Percentiles rank a stretch among this genome's conserved stretches.
These are phyloP conservation scores for Drosophila pallidifrons DNA, from an alignment of 1,140 invertebrate genomes.

Conservation along the genomic window DNA sequence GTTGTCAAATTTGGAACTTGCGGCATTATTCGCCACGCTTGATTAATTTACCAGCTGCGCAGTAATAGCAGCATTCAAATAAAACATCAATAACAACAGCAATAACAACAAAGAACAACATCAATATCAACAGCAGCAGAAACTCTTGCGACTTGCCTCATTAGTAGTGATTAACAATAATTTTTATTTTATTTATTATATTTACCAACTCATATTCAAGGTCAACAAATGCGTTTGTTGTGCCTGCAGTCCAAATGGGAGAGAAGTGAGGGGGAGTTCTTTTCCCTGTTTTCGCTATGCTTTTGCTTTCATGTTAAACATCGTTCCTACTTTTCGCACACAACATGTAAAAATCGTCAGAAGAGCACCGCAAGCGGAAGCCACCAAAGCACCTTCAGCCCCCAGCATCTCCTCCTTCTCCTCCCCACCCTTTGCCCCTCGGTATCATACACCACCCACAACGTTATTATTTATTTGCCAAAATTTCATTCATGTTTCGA, in stretches of 20 bases:
- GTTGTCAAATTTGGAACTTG: slow-evolving; percentile 63
- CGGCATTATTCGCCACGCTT: slow-evolving; percentile 62
- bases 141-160: slow-evolving; percentile 51
- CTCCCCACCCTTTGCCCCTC: not conserved
- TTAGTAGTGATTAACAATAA: slow-evolving; percentile 75
- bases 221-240: slow-evolving; percentile 74
- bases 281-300: slow-evolving; percentile 14
- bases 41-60: slow-evolving; percentile 79
- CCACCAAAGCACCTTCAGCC: not conserved
- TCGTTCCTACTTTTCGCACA: slow-evolving; percentile 27
- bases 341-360: slow-evolving; percentile 34
- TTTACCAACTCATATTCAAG: slow-evolving; percentile 67
- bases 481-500: slow-evolving; percentile 77
- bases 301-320: slow-evolving; percentile 42
- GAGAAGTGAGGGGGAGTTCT: not conserved
- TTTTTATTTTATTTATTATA: slow-evolving; percentile 51
- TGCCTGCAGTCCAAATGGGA: slow-evolving; percentile 12
- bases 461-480: slow-evolving; percentile 74
- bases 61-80: slow-evolving; percentile 60
- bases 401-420: too few relatives aligned
- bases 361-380: slow-evolving; percentile 28
- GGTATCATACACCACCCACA: not conserved
- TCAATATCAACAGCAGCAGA: slow-evolving; percentile 11
- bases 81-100: slow-evolving; percentile 21
- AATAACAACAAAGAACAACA: slow-evolving; percentile 14